Percentiles rank a stretch among this genome's conserved stretches.
Evolutionary conservation across 64 coral and sea anemone genomes (phyloP).

Genomic region (Hydrozoanthus tunicans): DNA sequence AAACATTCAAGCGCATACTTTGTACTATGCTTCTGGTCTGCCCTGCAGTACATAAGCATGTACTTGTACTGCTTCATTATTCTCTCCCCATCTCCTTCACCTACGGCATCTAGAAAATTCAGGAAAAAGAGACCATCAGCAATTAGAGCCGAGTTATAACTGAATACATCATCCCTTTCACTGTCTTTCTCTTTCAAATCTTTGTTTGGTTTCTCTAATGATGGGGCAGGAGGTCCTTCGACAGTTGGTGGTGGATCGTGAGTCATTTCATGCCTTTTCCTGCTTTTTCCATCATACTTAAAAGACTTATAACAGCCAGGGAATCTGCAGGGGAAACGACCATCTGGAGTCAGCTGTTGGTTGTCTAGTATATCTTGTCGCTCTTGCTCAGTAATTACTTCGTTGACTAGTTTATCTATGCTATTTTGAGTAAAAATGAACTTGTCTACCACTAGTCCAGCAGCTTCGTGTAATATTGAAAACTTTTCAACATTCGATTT

Average conservation of each 20-base stretch:
- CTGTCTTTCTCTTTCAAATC: constrained; percentile 1
- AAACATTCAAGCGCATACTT: too few species aligned
- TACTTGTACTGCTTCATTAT: too few species aligned
- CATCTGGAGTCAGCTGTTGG: constrained; percentile 49
- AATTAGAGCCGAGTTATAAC: constrained; percentile 49
- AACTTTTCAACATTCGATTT: constrained; percentile 57
- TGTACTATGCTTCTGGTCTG: too few species aligned
- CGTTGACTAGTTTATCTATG: constrained; percentile 19
- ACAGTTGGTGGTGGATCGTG: constrained; percentile 64
- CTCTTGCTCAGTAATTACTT: constrained; percentile 59
- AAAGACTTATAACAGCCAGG: constrained; percentile 60
- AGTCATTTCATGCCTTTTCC: constrained; percentile 61
- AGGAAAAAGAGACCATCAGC: constrained; percentile 56
- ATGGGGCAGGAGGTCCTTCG: neutral
- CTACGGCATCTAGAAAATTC: constrained; percentile 42
- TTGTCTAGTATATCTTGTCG: constrained; percentile 42
- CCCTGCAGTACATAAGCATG: too few species aligned
- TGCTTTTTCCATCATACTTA: constrained; percentile 67
- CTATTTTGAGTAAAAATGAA: constrained; percentile 18
- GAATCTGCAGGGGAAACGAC: constrained; percentile 74
- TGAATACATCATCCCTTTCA: constrained; percentile 35
- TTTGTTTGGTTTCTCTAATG: neutral
- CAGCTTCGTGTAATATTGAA: constrained; percentile 40
- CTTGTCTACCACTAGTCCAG: constrained; percentile 47
- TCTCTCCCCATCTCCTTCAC: constrained; percentile 19